These are phyloP conservation scores for Dryococelus australis DNA, from an alignment of 2,888 invertebrate species.

Conservation along the genomic window DNA sequence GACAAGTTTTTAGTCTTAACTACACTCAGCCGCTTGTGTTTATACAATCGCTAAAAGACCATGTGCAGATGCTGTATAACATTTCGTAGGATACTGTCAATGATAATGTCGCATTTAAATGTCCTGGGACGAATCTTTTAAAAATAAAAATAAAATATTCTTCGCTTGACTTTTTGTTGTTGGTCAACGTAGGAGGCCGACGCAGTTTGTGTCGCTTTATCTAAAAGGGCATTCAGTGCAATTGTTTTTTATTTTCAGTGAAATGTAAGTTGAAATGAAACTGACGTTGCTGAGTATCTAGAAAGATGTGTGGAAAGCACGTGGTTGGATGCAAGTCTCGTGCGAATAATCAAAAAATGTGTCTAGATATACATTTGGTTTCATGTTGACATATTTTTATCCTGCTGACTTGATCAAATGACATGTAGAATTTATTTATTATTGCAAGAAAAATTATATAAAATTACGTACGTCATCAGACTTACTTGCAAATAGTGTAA, in stretches of 20 bases:
- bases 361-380: background rate
- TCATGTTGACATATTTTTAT: background rate
- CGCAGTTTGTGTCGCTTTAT: background rate
- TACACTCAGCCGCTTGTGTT: background rate
- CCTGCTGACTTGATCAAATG: background rate
- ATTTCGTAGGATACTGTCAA: background rate
- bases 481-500: constrained; percentile 16
- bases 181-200: background rate
- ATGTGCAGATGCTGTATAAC: background rate
- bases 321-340: background rate
- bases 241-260: background rate
- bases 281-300: background rate
- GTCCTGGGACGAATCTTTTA: too few relatives aligned
- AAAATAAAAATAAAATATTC: background rate
- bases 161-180: background rate
- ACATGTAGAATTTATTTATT: background rate
- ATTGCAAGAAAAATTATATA: background rate
- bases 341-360: background rate
- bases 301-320: background rate
- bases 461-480: background rate
- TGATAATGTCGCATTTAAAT: too few relatives aligned
- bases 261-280: background rate
- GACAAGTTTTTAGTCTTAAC: background rate
- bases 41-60: background rate
- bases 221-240: constrained; percentile 6